Conservation (phyloP, 2,888 invertebrate genomes). For the Neelides folsomi region DNA sequence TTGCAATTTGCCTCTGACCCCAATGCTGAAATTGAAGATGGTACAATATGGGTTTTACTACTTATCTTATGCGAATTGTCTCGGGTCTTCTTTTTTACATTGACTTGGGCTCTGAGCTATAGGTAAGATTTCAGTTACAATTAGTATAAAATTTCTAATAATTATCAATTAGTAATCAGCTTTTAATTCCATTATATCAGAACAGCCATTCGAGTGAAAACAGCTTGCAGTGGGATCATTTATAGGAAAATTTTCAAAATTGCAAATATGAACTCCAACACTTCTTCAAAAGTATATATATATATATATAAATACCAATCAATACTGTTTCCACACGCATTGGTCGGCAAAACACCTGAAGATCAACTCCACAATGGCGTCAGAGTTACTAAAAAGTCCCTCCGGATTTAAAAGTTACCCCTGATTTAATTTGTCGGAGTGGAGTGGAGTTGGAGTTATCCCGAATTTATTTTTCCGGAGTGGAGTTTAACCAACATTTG, state of each 20-base stretch:
- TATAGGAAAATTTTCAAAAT: slow-evolving; percentile 39
- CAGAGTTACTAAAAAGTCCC: too few species aligned
- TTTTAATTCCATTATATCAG: slow-evolving; percentile 15
- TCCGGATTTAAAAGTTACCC: too few species aligned
- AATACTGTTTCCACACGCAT: neutral
- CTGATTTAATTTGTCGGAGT: too few species aligned
- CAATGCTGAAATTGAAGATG: slow-evolving; percentile 37
- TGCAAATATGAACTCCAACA: slow-evolving; percentile 37
- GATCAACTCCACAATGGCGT: too few species aligned
- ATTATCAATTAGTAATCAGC: neutral
- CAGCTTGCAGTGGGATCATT: slow-evolving; percentile 37
- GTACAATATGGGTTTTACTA: slow-evolving; percentile 41
- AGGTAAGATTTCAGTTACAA: slow-evolving; percentile 29
- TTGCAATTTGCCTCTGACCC: slow-evolving; percentile 39
- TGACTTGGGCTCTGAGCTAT: slow-evolving; percentile 44
- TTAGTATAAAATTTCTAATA: neutral
- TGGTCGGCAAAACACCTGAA: neutral
- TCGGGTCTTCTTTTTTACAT: slow-evolving; percentile 40
- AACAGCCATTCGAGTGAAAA: slow-evolving; percentile 37
- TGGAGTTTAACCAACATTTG: too few species aligned
- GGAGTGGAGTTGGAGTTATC: too few species aligned
- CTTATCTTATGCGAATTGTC: slow-evolving; percentile 40
- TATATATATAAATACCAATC: too few species aligned
- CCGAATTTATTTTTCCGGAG: too few species aligned
- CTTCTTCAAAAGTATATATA: slow-evolving; percentile 39